Conservation (phyloP, 2,888 invertebrate species). For the Crocallis elinguaria region DNA sequence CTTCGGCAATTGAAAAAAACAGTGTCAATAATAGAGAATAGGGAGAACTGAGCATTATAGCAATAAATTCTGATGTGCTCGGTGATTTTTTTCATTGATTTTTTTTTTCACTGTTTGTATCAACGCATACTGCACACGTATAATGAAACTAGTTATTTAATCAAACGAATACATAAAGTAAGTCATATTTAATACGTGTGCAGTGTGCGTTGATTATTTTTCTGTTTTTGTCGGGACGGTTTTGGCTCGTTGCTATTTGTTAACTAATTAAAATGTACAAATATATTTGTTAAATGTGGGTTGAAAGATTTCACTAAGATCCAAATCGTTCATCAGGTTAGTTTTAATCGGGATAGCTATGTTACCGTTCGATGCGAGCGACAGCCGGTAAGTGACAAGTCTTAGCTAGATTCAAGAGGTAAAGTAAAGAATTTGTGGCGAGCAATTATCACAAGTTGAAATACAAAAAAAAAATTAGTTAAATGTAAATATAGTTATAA, state of each 20-base stretch:
- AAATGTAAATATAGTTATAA: slow-evolving; percentile 15
- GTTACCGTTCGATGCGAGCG: no score
- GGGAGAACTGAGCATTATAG: slow-evolving; percentile 26
- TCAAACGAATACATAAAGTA: neutral
- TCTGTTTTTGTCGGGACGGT: slow-evolving; percentile 41
- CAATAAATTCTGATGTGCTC: slow-evolving; percentile 24
- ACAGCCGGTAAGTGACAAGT: no score
- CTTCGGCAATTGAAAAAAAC: neutral
- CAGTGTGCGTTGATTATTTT: slow-evolving; percentile 23
- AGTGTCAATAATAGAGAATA: slow-evolving; percentile 15
- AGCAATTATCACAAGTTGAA: neutral
- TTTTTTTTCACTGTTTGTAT: slow-evolving; percentile 13
- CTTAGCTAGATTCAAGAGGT: no score
- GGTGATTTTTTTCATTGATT: slow-evolving; percentile 15
- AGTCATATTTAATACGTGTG: neutral
- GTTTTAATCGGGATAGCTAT: no score
- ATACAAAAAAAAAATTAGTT: neutral
- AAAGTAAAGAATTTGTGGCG: neutral
- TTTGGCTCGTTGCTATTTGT: slow-evolving; percentile 44
- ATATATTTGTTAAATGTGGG: slow-evolving; percentile 8
- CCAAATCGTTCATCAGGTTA: no score
- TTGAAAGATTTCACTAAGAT: no score
- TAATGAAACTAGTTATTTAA: neutral
- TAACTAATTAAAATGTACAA: neutral
- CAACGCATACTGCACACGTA: slow-evolving; percentile 19